Evolutionary conservation across 30 jellyfish, hydroid and myxozoan species (phyloP), one percentile per base, ranked within the genome.

Genomic region (Mastigias papua): DNA sequence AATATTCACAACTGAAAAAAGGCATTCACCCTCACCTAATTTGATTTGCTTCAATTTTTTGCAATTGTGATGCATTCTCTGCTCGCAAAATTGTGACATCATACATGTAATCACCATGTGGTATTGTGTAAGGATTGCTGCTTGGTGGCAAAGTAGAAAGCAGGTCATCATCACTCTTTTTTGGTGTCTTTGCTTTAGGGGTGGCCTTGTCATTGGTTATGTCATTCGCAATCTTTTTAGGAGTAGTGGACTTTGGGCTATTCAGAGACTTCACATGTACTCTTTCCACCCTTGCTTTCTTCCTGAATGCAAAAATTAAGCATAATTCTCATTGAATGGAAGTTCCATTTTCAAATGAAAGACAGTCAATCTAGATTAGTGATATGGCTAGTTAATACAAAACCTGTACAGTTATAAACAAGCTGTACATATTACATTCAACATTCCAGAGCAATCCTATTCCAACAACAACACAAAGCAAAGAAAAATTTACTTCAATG

Each of bases 131-230:
- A 15, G 63, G 19, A 7, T 72, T 35, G 46, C 34, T 35, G 0
- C 46, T 28, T 77, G 76, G 33, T 58, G 77, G 15, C 9, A 30
- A 33, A 0, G 30, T 2, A 0, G 74, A 15, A 21, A 33, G 30
- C n/a, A 31, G 19, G 57, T 77, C 77, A 29, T 58, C 28, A 5
- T 57, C 78, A 23, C 26, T 62, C 23, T 77, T 77, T 33, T 58
- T 77, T 77, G 88, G 69, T 5, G 88, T 60, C 78, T 77, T 77
- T 48, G 70, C 69, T 69, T 37, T 71, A n/a, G 92, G 77, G 30
- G 84, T 15, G 19, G 34, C 80, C 31, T 69, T 54, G 42, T 50
- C 69, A 0, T 68, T 29, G 1, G 42, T 49, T 25, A 71, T 50
- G 27, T 69, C 75, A 57, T 61, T 69, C 1, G 65, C 79, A 21